Percentiles rank a stretch among this genome's conserved stretches.
Evolutionary conservation across 1,140 invertebrate genomes (phyloP).

Genomic region (Drosophila nasuta): DNA sequence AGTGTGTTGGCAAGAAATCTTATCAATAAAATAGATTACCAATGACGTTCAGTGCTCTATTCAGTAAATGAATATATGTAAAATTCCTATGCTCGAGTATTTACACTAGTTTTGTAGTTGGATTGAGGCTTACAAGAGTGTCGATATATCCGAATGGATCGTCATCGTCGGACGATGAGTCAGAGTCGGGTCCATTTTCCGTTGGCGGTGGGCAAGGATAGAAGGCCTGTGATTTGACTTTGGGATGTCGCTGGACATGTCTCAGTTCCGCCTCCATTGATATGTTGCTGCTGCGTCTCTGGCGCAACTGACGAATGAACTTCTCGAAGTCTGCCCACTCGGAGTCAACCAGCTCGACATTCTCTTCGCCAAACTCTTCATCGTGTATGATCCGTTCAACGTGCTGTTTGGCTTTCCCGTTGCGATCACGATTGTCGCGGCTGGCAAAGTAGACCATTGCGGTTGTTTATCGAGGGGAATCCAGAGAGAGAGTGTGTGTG

Average conservation of each 20-base stretch:
- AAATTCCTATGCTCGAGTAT: not conserved
- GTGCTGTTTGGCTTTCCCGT: conserved; percentile 58
- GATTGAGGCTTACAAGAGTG: conserved; percentile 86
- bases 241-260: conserved; percentile 84
- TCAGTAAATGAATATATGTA: not conserved
- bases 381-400: conserved; percentile 80
- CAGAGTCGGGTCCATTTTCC: conserved; percentile 85
- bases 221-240: conserved; percentile 87
- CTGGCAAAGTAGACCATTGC: conserved; percentile 75
- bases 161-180: conserved; percentile 84
- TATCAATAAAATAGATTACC: conserved; percentile 43
- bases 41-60: not conserved
- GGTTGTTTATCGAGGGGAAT: conserved; percentile 23
- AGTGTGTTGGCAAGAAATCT: conserved; percentile 21
- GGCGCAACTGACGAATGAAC: conserved; percentile 85
- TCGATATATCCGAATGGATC: conserved; percentile 87
- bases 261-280: conserved; percentile 86
- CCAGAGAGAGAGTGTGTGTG: conserved; percentile 23
- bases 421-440: conserved; percentile 67
- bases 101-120: not conserved
- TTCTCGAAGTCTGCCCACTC: conserved; percentile 85
- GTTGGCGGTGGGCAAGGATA: conserved; percentile 89
- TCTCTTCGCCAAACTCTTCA: conserved; percentile 84
- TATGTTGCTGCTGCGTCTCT: conserved; percentile 86
- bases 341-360: conserved; percentile 83